Evolutionary conservation across 2,888 invertebrate genomes (phyloP).

Genomic region (Cephus sareptanus): DNA sequence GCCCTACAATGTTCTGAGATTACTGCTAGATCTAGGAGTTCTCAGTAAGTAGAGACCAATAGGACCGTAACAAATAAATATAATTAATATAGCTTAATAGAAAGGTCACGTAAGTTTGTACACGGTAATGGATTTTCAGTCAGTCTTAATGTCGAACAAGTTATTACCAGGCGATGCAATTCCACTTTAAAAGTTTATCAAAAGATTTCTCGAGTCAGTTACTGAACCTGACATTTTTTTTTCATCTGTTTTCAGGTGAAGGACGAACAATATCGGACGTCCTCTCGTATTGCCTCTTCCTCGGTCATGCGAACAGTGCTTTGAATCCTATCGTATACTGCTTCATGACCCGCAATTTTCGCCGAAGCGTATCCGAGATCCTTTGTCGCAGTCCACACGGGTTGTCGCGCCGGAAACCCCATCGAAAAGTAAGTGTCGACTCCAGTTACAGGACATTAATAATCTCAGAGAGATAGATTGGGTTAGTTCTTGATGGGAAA

Average conservation of each 20-base stretch:
- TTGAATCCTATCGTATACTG: constrained; percentile 83
- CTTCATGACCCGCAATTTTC: constrained; percentile 79
- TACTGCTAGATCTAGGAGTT: constrained; percentile 73
- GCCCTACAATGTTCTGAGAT: constrained; percentile 78
- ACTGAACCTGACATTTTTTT: neutral
- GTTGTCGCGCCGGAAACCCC: constrained; percentile 32
- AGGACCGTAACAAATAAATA: neutral
- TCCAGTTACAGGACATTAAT: constrained; percentile 1
- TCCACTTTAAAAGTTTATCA: neutral
- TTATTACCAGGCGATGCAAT: neutral
- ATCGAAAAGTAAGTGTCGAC: constrained; percentile 47
- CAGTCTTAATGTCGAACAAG: neutral
- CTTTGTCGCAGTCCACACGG: constrained; percentile 58
- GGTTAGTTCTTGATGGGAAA: neutral
- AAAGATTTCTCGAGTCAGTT: neutral
- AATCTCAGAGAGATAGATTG: neutral
- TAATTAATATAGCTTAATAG: neutral
- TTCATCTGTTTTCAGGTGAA: constrained; percentile 35
- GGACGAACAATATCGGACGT: constrained; percentile 61
- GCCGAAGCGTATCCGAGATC: constrained; percentile 74
- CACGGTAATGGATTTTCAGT: neutral
- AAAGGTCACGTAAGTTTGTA: neutral
- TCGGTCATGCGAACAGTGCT: constrained; percentile 83
- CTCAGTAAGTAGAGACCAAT: constrained; percentile 43
- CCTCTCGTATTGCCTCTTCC: constrained; percentile 74